phyloP scores from a whole-genome alignment of 2,797 vertebrate species.

The Urophycis tenuis region DNA sequence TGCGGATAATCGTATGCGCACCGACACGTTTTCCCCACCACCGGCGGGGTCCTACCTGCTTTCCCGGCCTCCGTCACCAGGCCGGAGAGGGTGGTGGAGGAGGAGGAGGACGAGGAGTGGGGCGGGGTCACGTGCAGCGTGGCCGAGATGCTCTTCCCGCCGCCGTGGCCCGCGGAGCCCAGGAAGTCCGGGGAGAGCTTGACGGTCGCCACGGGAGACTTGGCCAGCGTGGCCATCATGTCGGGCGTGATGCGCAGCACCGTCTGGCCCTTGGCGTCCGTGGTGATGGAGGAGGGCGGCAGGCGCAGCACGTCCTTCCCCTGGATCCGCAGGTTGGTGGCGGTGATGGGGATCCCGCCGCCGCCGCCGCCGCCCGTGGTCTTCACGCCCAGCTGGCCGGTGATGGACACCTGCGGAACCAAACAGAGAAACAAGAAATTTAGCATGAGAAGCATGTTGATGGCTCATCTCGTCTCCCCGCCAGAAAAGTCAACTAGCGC shows the following conservation, averaged over 20 bases:
- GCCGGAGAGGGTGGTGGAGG: conserved; percentile 47
- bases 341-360: conserved; percentile 81
- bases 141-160: conserved; percentile 86
- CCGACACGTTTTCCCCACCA: neutral
- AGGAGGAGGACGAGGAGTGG: conserved; percentile 53
- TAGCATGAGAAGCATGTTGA: neutral
- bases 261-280: conserved; percentile 92
- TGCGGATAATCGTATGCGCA: neutral
- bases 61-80: conserved; percentile 3
- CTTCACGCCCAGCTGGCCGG: conserved; percentile 94
- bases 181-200: conserved; percentile 97
- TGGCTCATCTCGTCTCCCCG: neutral
- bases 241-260: conserved; percentile 95
- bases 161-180: conserved; percentile 55
- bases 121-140: conserved; percentile 83
- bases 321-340: conserved; percentile 93
- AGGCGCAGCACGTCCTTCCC: conserved; percentile 94
- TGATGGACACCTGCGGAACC: conserved; percentile 81
- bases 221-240: conserved; percentile 98
- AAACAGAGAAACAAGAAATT: conserved; percentile 1
- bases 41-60: neutral
- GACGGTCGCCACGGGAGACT: conserved; percentile 90
- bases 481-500: no score
- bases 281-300: conserved; percentile 93
- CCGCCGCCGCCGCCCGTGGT: conserved; percentile 68